Evolutionary conservation across 2,888 invertebrate genomes (phyloP).

Genomic region (Scaptodrosophila latifasciaeformis): DNA sequence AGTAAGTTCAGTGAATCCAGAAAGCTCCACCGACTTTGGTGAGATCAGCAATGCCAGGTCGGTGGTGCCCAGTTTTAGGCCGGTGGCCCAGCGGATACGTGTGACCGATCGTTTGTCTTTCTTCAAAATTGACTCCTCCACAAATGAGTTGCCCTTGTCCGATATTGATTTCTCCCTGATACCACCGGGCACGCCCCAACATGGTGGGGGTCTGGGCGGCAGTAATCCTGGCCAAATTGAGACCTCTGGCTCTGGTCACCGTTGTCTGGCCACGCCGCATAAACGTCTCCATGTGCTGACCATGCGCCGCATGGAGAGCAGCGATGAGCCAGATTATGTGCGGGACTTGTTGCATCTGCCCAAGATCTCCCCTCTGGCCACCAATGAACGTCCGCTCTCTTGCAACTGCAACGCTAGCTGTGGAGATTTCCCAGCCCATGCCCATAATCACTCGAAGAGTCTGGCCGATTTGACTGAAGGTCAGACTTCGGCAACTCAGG

Average conservation of each 20-base stretch:
- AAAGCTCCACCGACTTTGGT: conserved; percentile 20
- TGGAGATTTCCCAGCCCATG: conserved; percentile 13
- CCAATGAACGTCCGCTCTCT: conserved; percentile 74
- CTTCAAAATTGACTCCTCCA: conserved; percentile 78
- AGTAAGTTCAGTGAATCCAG: too few relatives aligned
- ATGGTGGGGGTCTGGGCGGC: conserved; percentile 7
- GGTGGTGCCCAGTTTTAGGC: conserved; percentile 40
- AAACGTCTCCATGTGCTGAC: conserved; percentile 37
- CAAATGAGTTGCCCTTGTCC: conserved; percentile 82
- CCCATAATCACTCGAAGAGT: conserved; percentile 48
- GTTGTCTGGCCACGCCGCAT: conserved; percentile 15
- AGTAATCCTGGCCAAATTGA: too few relatives aligned
- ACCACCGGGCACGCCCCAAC: conserved; percentile 68
- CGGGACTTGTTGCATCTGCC: conserved; percentile 62
- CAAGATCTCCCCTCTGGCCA: conserved; percentile 76
- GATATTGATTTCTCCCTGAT: conserved; percentile 77
- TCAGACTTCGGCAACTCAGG: background rate
- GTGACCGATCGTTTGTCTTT: conserved; percentile 67
- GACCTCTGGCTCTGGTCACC: conserved; percentile 11
- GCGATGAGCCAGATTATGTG: conserved; percentile 59
- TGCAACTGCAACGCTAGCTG: conserved; percentile 66
- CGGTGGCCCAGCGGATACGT: conserved; percentile 59
- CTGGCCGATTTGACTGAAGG: conserved; percentile 31
- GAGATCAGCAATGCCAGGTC: conserved; percentile 28
- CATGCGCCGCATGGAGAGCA: conserved; percentile 65